Conservation (phyloP, 2,797 vertebrate species). For the Macropus fuliginosus region DNA sequence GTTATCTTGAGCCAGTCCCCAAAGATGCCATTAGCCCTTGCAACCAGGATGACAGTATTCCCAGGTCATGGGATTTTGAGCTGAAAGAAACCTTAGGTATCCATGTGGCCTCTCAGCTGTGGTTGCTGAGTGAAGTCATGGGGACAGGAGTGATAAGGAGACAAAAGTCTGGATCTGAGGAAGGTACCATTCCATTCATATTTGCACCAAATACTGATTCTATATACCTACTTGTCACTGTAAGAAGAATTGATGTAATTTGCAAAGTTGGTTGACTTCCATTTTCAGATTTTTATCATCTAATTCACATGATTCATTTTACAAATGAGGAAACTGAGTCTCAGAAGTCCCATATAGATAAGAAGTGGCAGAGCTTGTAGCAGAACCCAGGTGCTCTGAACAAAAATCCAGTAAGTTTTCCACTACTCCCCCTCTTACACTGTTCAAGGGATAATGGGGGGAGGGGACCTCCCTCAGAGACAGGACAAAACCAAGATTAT, state of each 20-base stretch:
- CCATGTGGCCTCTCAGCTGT: background rate
- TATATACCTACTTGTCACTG: background rate
- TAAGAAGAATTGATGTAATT: background rate
- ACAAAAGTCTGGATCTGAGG: background rate
- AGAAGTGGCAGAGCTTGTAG: background rate
- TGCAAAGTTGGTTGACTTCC: background rate
- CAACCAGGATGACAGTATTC: background rate
- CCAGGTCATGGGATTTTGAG: background rate
- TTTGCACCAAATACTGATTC: background rate
- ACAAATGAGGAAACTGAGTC: background rate
- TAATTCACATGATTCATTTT: background rate
- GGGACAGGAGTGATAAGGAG: background rate
- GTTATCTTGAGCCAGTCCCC: background rate
- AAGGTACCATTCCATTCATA: background rate
- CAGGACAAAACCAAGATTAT: background rate
- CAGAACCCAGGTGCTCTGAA: background rate
- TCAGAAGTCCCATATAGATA: background rate
- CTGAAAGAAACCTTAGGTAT: background rate
- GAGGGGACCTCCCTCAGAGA: background rate
- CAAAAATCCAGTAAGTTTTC: background rate
- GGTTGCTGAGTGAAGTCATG: background rate
- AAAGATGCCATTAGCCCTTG: background rate
- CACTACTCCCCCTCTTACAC: background rate
- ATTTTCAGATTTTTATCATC: background rate
- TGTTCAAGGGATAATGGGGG: background rate